These are phyloP conservation scores for Calidris pugnax DNA, from an alignment of 2,113 vertebrate genomes.

Conservation along the genomic window DNA sequence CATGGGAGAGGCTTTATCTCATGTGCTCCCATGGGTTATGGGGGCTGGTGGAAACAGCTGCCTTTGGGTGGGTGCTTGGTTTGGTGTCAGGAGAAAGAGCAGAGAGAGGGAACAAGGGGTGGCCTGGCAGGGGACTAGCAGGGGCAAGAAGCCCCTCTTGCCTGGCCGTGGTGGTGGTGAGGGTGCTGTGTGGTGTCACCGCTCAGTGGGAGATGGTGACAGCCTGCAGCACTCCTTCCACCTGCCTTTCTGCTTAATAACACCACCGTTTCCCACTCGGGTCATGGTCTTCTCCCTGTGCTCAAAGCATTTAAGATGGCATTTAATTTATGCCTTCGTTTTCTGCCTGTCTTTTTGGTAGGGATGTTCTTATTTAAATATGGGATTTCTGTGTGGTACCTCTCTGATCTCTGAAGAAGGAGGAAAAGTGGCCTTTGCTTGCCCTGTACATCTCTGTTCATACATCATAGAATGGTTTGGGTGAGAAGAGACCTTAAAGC, in stretches of 20 bases:
- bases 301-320: background rate
- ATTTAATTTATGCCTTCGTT: fast-evolving
- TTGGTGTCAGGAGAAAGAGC: fast-evolving
- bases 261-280: background rate
- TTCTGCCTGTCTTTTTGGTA: background rate
- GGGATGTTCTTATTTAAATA: background rate
- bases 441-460: background rate
- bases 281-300: background rate
- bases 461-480: too few species aligned
- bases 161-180: fast-evolving
- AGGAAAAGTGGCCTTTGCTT: background rate
- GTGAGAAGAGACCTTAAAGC: too few species aligned
- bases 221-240: fast-evolving
- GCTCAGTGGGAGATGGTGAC: fast-evolving
- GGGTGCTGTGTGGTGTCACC: background rate
- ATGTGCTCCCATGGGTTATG: fast-evolving
- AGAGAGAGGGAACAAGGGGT: too few species aligned
- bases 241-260: background rate
- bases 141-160: background rate
- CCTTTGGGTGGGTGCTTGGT: background rate
- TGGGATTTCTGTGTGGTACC: background rate
- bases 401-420: background rate
- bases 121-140: background rate
- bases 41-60: background rate
- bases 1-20: background rate